Conservation (phyloP, 2,888 invertebrate genomes). For the Eupithecia insigniata region DNA sequence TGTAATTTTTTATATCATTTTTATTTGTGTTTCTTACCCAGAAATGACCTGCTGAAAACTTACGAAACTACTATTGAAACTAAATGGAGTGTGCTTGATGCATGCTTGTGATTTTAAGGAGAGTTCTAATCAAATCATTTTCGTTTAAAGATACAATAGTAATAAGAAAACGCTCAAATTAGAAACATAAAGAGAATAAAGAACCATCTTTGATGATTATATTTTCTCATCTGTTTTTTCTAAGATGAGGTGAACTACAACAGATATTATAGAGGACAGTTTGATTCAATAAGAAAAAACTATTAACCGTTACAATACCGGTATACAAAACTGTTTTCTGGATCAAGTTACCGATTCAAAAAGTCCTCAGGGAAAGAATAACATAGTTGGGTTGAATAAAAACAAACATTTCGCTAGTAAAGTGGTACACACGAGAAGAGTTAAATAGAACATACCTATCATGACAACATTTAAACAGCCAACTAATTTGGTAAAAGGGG, state of each 20-base stretch:
- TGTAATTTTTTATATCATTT: not conserved
- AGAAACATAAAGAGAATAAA: conserved; percentile 41
- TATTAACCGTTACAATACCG: not conserved
- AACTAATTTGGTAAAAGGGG: conserved; percentile 12
- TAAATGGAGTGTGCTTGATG: conserved; percentile 45
- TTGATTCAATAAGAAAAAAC: conserved; percentile 24
- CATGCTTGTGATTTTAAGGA: conserved; percentile 45
- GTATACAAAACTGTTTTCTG: not conserved
- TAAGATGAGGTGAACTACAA: conserved; percentile 36
- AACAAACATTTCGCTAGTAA: conserved; percentile 35
- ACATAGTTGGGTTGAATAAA: conserved; percentile 36
- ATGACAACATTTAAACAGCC: conserved; percentile 30
- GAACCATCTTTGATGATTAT: conserved; percentile 31
- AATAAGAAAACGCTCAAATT: not conserved
- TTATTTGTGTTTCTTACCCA: not conserved
- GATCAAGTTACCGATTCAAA: conserved; percentile 18
- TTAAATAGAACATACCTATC: conserved; percentile 32
- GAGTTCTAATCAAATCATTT: conserved; percentile 2
- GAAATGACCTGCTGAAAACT: conserved; percentile 17
- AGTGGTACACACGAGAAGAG: conserved; percentile 42
- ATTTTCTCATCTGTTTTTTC: conserved; percentile 47
- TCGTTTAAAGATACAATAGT: not conserved
- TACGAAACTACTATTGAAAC: conserved; percentile 13
- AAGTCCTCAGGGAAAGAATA: conserved; percentile 36
- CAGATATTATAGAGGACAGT: conserved; percentile 48